phyloP scores from a whole-genome alignment of 2,888 invertebrate genomes.

The Protophormia terraenovae region DNA sequence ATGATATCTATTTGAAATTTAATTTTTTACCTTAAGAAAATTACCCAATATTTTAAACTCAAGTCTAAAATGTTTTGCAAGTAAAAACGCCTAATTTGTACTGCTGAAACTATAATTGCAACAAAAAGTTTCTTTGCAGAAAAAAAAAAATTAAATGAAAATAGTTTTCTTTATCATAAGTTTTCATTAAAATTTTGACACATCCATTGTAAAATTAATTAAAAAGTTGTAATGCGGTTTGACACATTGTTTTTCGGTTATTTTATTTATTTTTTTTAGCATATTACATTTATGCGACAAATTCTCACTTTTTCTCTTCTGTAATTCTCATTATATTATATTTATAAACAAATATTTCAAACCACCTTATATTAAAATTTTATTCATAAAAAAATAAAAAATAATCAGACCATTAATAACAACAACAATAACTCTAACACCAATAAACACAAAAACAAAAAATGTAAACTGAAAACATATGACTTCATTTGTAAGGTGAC shows the following conservation, averaged over 20 bases:
- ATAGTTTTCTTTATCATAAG: background rate
- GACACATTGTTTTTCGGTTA: background rate
- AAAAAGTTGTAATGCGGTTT: background rate
- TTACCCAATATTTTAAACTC: too few species aligned
- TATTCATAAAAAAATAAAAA: constrained; percentile 25
- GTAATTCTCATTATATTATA: background rate
- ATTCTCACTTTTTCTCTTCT: background rate
- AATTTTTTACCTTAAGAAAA: too few species aligned
- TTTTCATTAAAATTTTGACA: background rate
- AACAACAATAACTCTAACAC: background rate
- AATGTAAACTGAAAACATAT: constrained; percentile 13
- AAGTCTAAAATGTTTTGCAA: too few species aligned
- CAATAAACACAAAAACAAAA: background rate
- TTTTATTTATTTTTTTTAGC: background rate
- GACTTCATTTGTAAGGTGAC: constrained; percentile 30
- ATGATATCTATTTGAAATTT: too few species aligned
- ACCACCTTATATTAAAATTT: constrained; percentile 32
- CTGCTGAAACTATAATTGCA: background rate
- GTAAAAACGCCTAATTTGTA: too few species aligned
- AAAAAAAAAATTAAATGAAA: background rate
- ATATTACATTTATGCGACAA: background rate
- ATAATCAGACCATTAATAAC: constrained; percentile 51
- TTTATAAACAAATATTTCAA: constrained; percentile 35
- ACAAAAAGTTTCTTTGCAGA: constrained; percentile 3
- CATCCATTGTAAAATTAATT: background rate